Conservation (phyloP, 2,113 vertebrate genomes). For the Eublepharis macularius region DNA sequence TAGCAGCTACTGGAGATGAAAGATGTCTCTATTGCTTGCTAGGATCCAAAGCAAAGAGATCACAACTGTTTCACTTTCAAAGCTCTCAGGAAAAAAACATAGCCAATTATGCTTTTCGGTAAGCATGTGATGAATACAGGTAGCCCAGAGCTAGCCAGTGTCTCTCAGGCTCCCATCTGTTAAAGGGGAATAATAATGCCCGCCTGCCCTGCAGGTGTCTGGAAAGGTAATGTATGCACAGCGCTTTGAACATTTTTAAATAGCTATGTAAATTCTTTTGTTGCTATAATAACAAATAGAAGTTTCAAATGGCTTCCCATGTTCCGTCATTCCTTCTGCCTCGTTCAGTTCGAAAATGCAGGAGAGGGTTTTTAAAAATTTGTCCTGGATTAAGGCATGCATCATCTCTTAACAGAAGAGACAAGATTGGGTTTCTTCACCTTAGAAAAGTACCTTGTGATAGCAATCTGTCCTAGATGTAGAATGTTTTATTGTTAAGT, state of each 20-base stretch:
- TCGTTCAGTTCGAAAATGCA: neutral
- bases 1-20: neutral
- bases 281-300: neutral
- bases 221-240: no score
- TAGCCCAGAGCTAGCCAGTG: neutral
- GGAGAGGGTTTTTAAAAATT: neutral
- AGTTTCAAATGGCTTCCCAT: neutral
- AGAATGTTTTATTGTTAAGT: neutral
- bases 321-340: neutral
- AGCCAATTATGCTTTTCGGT: neutral
- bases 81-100: neutral
- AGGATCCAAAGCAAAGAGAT: neutral
- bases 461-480: neutral
- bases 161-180: neutral
- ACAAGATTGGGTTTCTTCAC: no score
- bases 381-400: no score
- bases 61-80: neutral
- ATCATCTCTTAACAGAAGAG: no score
- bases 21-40: neutral
- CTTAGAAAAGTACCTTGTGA: neutral
- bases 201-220: neutral
- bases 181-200: neutral
- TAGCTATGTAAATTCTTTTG: neutral
- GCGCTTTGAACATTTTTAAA: neutral
- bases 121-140: neutral